Percentiles rank a stretch among this genome's conserved stretches.
These are phyloP conservation scores for Morelia viridis DNA, from an alignment of 2,797 vertebrate genomes.

Conservation along the genomic window DNA sequence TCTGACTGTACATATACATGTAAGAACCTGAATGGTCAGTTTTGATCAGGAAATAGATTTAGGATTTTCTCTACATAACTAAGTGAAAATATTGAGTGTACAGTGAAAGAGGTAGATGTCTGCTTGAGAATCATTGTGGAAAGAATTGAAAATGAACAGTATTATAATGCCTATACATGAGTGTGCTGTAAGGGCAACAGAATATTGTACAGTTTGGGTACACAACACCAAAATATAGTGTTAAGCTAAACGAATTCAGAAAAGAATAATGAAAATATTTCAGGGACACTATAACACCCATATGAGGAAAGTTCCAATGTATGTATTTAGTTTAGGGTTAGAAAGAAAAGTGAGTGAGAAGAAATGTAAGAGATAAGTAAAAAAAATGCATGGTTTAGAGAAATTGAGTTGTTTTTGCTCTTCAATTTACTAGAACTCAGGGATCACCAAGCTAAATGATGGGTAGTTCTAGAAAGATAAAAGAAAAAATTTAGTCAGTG, in stretches of 20 bases:
- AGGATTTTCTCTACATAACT: background rate
- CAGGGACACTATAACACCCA: background rate
- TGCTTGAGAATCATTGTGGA: background rate
- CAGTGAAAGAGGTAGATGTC: background rate
- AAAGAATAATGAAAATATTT: background rate
- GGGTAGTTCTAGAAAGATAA: background rate
- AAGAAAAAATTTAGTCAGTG: background rate
- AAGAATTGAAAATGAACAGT: background rate
- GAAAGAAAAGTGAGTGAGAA: background rate
- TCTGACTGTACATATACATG: background rate
- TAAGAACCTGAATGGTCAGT: background rate
- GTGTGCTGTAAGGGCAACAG: background rate
- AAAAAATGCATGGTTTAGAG: background rate
- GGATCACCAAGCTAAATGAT: background rate
- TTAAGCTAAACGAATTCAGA: background rate
- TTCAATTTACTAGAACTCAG: background rate
- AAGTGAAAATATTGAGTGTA: background rate
- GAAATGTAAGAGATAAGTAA: background rate
- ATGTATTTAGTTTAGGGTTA: background rate
- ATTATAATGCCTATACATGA: background rate
- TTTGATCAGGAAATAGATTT: background rate
- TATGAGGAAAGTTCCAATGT: background rate
- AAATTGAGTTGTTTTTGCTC: background rate
- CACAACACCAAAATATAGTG: background rate
- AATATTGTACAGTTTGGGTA: background rate